Conservation (phyloP, 2,113 vertebrate species). For the Macheiramphus alcinus region DNA sequence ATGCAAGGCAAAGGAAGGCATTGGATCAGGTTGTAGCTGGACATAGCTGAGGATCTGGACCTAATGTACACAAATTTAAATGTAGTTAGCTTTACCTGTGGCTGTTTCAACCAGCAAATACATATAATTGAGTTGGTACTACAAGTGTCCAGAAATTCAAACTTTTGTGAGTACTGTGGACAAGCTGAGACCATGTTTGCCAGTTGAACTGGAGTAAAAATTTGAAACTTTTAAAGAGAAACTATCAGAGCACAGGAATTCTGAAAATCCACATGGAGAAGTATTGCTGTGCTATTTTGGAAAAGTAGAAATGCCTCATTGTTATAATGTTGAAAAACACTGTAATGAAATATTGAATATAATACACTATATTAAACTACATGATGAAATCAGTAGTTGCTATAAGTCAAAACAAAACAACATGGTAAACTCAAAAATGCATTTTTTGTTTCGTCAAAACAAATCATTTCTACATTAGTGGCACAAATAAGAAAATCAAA, state of each 20-base stretch:
- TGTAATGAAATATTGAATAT: background rate
- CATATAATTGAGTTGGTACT: background rate
- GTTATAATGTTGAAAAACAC: background rate
- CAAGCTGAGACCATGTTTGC: background rate
- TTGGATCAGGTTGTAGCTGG: background rate
- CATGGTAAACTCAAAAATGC: background rate
- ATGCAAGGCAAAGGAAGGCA: background rate
- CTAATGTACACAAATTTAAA: background rate
- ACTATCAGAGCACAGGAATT: background rate
- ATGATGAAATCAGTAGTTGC: background rate
- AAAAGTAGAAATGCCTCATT: background rate
- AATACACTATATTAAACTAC: background rate
- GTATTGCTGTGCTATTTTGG: background rate
- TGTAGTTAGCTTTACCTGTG: background rate
- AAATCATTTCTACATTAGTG: constrained; percentile 7
- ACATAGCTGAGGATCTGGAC: background rate
- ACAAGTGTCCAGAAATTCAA: background rate
- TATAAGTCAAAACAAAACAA: background rate
- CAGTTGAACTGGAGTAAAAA: background rate
- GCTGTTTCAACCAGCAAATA: background rate
- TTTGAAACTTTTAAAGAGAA: background rate
- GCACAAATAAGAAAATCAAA: constrained; percentile 32
- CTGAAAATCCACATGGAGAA: background rate
- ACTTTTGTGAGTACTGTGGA: background rate
- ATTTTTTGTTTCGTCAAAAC: background rate